Conservation (phyloP, 2,113 vertebrate species). For the Panurus biarmicus region DNA sequence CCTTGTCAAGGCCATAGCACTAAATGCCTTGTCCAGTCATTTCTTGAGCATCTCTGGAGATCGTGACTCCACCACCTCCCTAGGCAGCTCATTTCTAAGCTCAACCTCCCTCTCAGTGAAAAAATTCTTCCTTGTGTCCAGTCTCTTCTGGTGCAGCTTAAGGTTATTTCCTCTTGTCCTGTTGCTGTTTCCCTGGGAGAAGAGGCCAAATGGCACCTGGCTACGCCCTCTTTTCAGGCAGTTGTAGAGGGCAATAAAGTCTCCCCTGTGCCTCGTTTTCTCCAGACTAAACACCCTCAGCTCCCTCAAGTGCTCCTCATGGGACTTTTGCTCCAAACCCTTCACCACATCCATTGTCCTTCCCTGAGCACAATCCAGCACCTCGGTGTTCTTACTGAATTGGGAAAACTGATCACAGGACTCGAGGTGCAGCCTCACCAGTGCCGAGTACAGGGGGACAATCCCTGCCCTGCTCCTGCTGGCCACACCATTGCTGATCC, state of each 20-base stretch:
- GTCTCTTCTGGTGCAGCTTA: background rate
- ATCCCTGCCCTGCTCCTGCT: background rate
- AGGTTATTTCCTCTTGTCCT: background rate
- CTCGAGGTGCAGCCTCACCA: rapidly evolving
- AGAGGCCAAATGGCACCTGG: background rate
- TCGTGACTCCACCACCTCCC: rapidly evolving
- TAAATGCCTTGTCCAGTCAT: background rate
- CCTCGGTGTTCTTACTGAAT: background rate
- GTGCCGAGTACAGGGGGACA: rapidly evolving
- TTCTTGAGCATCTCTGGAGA: background rate
- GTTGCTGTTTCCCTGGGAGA: background rate
- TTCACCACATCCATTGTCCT: background rate
- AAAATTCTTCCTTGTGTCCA: background rate
- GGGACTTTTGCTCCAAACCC: background rate
- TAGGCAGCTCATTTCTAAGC: background rate
- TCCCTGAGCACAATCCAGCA: background rate
- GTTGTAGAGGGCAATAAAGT: background rate
- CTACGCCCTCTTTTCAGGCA: background rate
- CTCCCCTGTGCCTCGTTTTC: background rate
- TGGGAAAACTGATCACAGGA: background rate
- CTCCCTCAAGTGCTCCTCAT: background rate
- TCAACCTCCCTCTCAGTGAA: background rate
- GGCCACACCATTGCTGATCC: background rate
- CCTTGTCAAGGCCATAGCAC: background rate
- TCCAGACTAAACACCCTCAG: background rate